Percentiles rank a stretch among this genome's conserved stretches.
Conservation (phyloP, 2,113 vertebrate genomes). For the Halcyon senegalensis region DNA sequence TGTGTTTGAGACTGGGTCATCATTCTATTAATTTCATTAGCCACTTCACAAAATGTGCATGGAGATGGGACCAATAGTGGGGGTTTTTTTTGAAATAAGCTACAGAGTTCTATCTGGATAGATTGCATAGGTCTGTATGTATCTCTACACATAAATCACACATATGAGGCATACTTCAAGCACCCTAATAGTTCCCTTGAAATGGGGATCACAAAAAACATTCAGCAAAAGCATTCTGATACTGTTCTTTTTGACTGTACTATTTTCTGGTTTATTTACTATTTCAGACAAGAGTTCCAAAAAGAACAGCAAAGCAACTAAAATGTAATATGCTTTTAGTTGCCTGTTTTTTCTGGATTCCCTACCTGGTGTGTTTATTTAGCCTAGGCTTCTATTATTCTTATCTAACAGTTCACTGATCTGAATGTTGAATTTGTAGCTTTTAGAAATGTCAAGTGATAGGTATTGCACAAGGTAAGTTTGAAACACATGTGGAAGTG, state of each 20-base stretch:
- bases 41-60: not conserved
- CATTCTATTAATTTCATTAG: not conserved
- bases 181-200: not conserved
- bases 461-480: not conserved
- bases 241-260: not conserved
- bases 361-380: not conserved
- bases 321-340: not conserved
- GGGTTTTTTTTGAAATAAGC: not conserved
- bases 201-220: not conserved
- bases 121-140: not conserved
- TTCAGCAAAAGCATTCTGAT: not conserved
- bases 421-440: not conserved
- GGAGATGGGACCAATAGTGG: no score
- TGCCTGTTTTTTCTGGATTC: not conserved
- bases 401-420: not conserved
- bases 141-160: not conserved
- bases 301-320: not conserved
- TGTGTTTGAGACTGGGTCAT: not conserved
- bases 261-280: not conserved
- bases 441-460: not conserved
- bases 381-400: not conserved
- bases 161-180: not conserved
- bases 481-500: not conserved
- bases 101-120: not conserved
- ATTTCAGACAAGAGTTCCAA: not conserved